Conservation (phyloP, 2,888 invertebrate species). For the Clostera curtula region DNA sequence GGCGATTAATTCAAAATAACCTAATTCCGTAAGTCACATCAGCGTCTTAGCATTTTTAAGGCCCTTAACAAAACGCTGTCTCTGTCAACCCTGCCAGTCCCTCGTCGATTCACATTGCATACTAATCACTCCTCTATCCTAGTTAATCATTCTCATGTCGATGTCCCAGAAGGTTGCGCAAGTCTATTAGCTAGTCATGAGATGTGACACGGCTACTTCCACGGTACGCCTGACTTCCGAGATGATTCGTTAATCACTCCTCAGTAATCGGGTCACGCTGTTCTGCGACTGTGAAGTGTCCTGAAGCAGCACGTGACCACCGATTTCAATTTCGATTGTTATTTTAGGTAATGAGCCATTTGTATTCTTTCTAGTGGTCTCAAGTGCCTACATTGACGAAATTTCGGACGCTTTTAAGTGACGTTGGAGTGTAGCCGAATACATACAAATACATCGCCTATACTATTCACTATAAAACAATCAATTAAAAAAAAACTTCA, state of each 20-base stretch:
- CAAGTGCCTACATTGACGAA: too few species aligned
- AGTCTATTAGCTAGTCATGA: slow-evolving; percentile 30
- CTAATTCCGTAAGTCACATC: too few species aligned
- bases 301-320: slow-evolving; percentile 29
- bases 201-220: slow-evolving; percentile 28
- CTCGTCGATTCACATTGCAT: slow-evolving; percentile 17
- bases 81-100: slow-evolving; percentile 11
- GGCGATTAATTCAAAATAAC: too few species aligned
- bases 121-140: slow-evolving; percentile 18
- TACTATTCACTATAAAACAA: too few species aligned
- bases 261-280: slow-evolving; percentile 27
- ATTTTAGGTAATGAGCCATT: slow-evolving; percentile 28
- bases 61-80: too few species aligned
- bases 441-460: too few species aligned
- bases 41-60: too few species aligned
- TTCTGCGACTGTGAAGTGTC: slow-evolving; percentile 20
- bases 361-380: slow-evolving; percentile 27
- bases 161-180: slow-evolving; percentile 29
- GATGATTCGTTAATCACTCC: slow-evolving; percentile 21
- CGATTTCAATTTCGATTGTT: slow-evolving; percentile 39
- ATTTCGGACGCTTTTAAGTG: too few species aligned
- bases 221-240: slow-evolving; percentile 40
- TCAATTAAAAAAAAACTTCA: too few species aligned
- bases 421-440: too few species aligned
- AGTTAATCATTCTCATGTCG: slow-evolving; percentile 28